phyloP scores from a whole-genome alignment of 2,888 invertebrate genomes.

The Synanthedon vespiformis region DNA sequence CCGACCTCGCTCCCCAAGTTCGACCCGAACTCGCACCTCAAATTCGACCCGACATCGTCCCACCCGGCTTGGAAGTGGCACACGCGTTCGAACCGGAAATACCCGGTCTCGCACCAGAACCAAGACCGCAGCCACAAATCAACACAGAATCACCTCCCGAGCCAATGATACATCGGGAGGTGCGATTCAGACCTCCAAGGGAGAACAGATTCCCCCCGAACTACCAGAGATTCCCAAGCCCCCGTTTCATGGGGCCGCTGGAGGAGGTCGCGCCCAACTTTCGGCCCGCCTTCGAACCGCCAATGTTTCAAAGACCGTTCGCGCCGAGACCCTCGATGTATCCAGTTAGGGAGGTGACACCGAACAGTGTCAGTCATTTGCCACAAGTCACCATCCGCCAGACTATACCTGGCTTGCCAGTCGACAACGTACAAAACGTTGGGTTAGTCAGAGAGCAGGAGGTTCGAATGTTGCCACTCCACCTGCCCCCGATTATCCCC shows the following conservation, averaged over 20 bases:
- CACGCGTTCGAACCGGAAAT: background rate
- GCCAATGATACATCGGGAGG: slow-evolving; percentile 18
- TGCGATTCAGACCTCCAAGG: slow-evolving; percentile 15
- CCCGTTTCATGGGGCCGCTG: slow-evolving; percentile 21
- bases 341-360: slow-evolving; percentile 30
- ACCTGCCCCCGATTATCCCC: slow-evolving; percentile 35
- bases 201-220: slow-evolving; percentile 18
- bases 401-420: slow-evolving; percentile 15
- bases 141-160: slow-evolving; percentile 29
- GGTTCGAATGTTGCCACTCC: slow-evolving; percentile 53
- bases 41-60: slow-evolving; percentile 25
- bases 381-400: slow-evolving; percentile 51
- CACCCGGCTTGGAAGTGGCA: slow-evolving; percentile 4
- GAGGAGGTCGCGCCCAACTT: slow-evolving; percentile 19
- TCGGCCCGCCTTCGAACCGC: slow-evolving; percentile 29
- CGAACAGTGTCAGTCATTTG: slow-evolving; percentile 26
- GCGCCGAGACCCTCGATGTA: slow-evolving; percentile 26
- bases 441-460: slow-evolving; percentile 29
- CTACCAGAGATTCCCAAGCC: slow-evolving; percentile 13
- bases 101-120: slow-evolving; percentile 1
- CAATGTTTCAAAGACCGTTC: slow-evolving; percentile 24
- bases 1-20: slow-evolving; percentile 1
- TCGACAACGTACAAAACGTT: slow-evolving; percentile 1
- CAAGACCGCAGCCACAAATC: slow-evolving; percentile 10
- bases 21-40: slow-evolving; percentile 6